Evolutionary conservation across 2,797 vertebrate genomes (phyloP), one percentile per base, ranked within the genome.

Genomic region (Margarornis squamiger): DNA sequence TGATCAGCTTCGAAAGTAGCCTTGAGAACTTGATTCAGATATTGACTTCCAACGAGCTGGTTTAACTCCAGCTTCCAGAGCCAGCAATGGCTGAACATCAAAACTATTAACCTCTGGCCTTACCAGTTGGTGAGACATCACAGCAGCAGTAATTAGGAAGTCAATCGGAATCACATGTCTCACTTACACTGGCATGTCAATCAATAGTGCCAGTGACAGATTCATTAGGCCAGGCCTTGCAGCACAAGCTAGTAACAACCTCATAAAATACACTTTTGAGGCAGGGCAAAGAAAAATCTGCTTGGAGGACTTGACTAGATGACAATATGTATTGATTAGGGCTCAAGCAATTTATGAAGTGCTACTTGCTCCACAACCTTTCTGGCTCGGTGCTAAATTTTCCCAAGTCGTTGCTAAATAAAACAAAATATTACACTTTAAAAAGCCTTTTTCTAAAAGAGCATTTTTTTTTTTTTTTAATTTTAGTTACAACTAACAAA

Each of bases 61-160:
- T 97, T 97, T 97, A 97, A 97, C 97, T 97, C 94, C 38, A 70
- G 97, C 97, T 98, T 98, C 97, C 97, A 97, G 96, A 97, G 97
- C 96, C 92, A 97, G 98, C 96, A 77, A 97, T 92, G 66, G 97
- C 97, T 98, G 97, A 98, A 97, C 98, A 98, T 98, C 98, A 98
- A 97, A 97, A 98, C 98, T 99, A 99, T 99, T 99, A 99, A 99
- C 99, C 99, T 98, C 98, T 99, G 98, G 98, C 98, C 98, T 97
- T 96, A 74, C 95, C 98, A 98, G 98, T 98, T 98, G 98, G 98
- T 92, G 97, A 98, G 97, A 98, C 98, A 99, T 99, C 98, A 99
- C 98, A 96, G 98, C 98, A 98, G 98, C 98, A 99, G 99, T 99
- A 99, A 99, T 99, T 99, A 99, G 99, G 98, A 98, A 99, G 98